Evolutionary conservation across 2,888 invertebrate species (phyloP).

Genomic region (Drosophila stalkeri): DNA sequence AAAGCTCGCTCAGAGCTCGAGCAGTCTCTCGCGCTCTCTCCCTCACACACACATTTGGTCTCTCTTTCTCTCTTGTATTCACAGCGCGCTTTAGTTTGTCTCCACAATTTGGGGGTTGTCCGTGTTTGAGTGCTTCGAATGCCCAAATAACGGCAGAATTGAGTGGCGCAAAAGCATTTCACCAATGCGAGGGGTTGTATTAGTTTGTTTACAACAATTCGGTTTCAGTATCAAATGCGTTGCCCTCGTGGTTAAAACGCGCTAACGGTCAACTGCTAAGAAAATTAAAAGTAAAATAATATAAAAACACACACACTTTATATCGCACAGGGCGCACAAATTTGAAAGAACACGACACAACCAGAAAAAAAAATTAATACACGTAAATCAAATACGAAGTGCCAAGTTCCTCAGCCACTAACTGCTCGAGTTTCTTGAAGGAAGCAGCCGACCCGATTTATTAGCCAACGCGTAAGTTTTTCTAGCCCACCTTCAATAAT

Average conservation of each 20-base stretch:
- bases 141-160: slow-evolving; percentile 65
- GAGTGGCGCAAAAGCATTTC: slow-evolving; percentile 61
- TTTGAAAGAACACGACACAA: slow-evolving; percentile 40
- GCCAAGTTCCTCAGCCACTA: slow-evolving; percentile 15
- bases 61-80: slow-evolving; percentile 19
- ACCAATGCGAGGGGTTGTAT: slow-evolving; percentile 80
- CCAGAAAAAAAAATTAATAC: slow-evolving; percentile 6
- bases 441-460: slow-evolving; percentile 51
- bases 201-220: slow-evolving; percentile 80
- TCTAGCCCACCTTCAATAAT: neutral
- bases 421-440: slow-evolving; percentile 16
- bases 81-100: slow-evolving; percentile 45
- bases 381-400: slow-evolving; percentile 22
- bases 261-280: slow-evolving; percentile 56
- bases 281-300: slow-evolving; percentile 4
- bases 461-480: slow-evolving; percentile 67
- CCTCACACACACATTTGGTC: neutral
- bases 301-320: slow-evolving; percentile 3
- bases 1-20: slow-evolving; percentile 64
- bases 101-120: slow-evolving; percentile 69
- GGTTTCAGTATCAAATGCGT: slow-evolving; percentile 76
- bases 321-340: slow-evolving; percentile 39
- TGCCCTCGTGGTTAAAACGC: slow-evolving; percentile 71
- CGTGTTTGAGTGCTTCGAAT: slow-evolving; percentile 66
- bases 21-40: slow-evolving; percentile 2